Evolutionary conservation across 1,140 invertebrate species (phyloP).

Genomic region (Calephelis nemesis): DNA sequence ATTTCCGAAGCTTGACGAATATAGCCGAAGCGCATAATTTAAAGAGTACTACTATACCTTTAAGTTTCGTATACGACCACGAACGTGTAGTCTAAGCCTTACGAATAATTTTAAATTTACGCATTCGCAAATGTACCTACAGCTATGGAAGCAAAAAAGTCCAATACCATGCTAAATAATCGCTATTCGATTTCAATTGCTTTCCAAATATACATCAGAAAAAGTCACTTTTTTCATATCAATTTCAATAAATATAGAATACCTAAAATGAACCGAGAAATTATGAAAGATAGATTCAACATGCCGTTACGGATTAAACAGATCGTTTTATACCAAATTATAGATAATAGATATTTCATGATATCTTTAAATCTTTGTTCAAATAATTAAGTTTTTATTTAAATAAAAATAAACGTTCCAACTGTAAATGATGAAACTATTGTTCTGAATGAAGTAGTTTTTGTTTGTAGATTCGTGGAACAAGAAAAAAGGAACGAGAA

Average conservation of each 20-base stretch:
- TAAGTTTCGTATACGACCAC: not conserved
- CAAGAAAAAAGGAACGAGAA: too few relatives aligned
- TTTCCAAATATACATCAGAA: constrained; percentile 11
- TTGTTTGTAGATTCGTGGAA: too few relatives aligned
- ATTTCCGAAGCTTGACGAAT: too few relatives aligned
- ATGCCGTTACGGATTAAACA: constrained; percentile 12
- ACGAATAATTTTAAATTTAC: constrained; percentile 12
- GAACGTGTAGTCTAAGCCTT: not conserved
- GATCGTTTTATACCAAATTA: constrained; percentile 14
- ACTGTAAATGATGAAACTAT: too few relatives aligned
- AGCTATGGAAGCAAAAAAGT: constrained; percentile 24
- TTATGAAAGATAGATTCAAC: constrained; percentile 24
- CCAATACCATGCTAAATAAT: constrained; percentile 32
- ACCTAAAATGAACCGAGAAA: constrained; percentile 26
- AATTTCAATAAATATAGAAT: constrained; percentile 19
- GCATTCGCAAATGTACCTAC: constrained; percentile 3
- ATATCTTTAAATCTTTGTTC: not conserved
- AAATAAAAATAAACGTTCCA: not conserved
- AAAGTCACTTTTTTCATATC: constrained; percentile 4
- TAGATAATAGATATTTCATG: not conserved
- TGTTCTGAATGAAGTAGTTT: too few relatives aligned
- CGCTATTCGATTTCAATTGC: constrained; percentile 20
- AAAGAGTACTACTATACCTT: too few relatives aligned
- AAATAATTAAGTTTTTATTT: not conserved
- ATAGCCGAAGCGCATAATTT: too few relatives aligned